Percentiles rank a stretch among this genome's conserved stretches.
Evolutionary conservation across 2,888 invertebrate species (phyloP).

Genomic region (Tenthredo notha): DNA sequence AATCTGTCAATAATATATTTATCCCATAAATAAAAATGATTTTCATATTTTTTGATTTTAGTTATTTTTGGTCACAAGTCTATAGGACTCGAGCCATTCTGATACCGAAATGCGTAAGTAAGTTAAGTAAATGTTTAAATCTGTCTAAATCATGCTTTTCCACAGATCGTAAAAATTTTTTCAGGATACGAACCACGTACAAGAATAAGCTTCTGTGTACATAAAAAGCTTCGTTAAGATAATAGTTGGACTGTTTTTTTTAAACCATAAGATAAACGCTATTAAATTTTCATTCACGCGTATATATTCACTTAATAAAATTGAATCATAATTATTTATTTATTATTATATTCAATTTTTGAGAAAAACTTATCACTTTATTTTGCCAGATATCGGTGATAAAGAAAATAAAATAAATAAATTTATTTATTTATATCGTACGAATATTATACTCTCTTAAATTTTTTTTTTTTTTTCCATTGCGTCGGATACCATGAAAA

Average conservation of each 20-base stretch:
- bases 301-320: not conserved
- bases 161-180: slow-evolving; percentile 14
- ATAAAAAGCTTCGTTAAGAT: not conserved
- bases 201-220: not conserved
- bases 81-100: not conserved
- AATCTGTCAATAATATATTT: slow-evolving; percentile 78
- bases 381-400: not conserved
- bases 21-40: not conserved
- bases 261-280: not conserved
- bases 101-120: not conserved
- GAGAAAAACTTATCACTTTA: not conserved
- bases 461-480: no score
- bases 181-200: not conserved
- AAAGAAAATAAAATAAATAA: no score
- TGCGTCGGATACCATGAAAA: not conserved
- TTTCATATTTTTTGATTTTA: not conserved
- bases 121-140: slow-evolving; percentile 5
- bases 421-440: not conserved
- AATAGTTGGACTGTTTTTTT: not conserved
- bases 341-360: not conserved
- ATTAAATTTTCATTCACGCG: not conserved
- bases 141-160: not conserved
- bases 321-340: not conserved
- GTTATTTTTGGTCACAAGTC: not conserved
- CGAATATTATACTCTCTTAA: not conserved